Percentiles rank a stretch among this genome's conserved stretches.
Conservation (phyloP, 2,888 invertebrate species). For the Sialis fuliginosa region DNA sequence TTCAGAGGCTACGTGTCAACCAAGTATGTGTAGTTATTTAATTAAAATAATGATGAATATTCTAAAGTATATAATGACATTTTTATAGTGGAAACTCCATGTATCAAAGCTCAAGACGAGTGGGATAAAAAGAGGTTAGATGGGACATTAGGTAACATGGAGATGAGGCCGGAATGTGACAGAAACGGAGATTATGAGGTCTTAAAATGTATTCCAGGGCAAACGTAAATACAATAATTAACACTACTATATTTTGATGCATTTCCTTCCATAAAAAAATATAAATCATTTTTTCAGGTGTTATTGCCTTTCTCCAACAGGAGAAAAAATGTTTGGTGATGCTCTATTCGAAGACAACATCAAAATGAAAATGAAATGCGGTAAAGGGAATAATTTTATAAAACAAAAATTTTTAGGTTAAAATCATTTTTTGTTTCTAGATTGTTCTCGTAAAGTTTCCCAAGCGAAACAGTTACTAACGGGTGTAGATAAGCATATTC, state of each 20-base stretch:
- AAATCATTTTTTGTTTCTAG: conserved; percentile 20
- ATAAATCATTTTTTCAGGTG: conserved; percentile 28
- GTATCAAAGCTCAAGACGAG: conserved; percentile 19
- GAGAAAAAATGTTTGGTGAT: conserved; percentile 49
- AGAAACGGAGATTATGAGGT: conserved; percentile 38
- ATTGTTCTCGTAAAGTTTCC: conserved; percentile 37
- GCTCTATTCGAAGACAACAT: conserved; percentile 27
- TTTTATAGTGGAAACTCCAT: conserved; percentile 16
- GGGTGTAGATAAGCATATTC: neutral
- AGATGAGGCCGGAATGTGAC: conserved; percentile 40
- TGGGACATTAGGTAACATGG: conserved; percentile 34
- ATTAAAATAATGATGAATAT: too few relatives aligned
- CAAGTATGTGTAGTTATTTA: neutral
- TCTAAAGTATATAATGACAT: neutral
- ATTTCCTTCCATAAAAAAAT: neutral
- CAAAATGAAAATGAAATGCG: conserved; percentile 34
- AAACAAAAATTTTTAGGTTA: neutral
- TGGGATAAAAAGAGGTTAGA: conserved; percentile 29
- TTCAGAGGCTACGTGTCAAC: neutral
- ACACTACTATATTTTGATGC: neutral
- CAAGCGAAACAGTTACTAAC: conserved; percentile 26
- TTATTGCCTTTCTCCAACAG: conserved; percentile 41
- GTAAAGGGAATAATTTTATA: conserved; percentile 21
- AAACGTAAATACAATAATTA: conserved; percentile 32
- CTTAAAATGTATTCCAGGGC: conserved; percentile 43